Evolutionary conservation across 2,113 vertebrate species (phyloP), one percentile per base, ranked within the genome.

Genomic region (Pithys albifrons): DNA sequence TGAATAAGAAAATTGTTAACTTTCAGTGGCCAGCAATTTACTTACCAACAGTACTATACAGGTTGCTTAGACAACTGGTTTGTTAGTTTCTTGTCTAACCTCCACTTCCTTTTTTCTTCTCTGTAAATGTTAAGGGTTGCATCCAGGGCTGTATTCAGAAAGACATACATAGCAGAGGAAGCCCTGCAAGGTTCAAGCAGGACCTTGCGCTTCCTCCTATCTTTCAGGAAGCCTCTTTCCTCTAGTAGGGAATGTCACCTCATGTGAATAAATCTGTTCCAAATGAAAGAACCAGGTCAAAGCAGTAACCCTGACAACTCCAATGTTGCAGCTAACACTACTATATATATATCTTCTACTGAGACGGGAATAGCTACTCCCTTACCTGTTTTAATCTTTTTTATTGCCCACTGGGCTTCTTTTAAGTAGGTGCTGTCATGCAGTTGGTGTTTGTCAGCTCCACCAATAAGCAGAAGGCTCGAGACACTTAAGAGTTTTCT

Each of bases 201-300:
- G 72, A 86, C 43, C 15, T 73, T 88, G 19, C 1, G 0, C 33
- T 71, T 33, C 12, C 48, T 81, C 31, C 48, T 85, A 57, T 45
- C n/a, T 6, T 1, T 58, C 37, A 24, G 83, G 23, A 81, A 85
- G 14, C 29, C 61, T 85, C 55, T 59, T 83, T 45, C 46, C 33
- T 80, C 14, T 4, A 16, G 13, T 43, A 86, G 31, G 25, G 28
- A 72, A 71, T 67, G 72, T 71, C 52, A 78, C 12, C 33, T 85
- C 52, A 15, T 67, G 43, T 48, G 55, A 82, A 66, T 94, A 72
- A 61, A 82, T 66, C 41, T 75, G 51, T 81, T 93, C 55, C 71
- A 84, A 76, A 90, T 58, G 24, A 83, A 92, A 92, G 71, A 93
- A 92, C 14, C 19, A 67, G 86, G 85, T 80, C 79, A 95, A 81